Percentiles rank a stretch among this genome's conserved stretches.
phyloP scores from a whole-genome alignment of 2,888 invertebrate genomes.

The Beris chalybata region DNA sequence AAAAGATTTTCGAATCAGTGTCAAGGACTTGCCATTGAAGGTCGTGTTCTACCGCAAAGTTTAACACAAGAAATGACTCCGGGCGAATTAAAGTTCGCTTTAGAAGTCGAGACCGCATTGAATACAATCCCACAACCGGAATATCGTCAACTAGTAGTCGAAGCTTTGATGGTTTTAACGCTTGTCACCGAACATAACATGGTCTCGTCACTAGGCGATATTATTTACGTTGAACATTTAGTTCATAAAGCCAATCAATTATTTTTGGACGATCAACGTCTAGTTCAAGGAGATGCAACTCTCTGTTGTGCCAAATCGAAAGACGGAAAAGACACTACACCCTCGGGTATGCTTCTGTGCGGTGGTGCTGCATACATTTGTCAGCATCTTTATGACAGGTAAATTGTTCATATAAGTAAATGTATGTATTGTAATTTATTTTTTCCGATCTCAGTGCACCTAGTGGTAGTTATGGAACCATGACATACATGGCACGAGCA shows the following conservation, averaged over 20 bases:
- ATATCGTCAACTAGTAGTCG: slow-evolving; percentile 94
- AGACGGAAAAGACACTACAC: slow-evolving; percentile 63
- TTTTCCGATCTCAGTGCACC: slow-evolving; percentile 73
- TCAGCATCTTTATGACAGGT: slow-evolving; percentile 89
- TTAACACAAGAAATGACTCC: slow-evolving; percentile 99
- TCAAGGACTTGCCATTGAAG: slow-evolving; percentile 91
- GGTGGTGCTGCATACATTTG: slow-evolving; percentile 95
- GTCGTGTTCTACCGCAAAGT: slow-evolving; percentile 85
- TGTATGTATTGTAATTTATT: not conserved
- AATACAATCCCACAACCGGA: slow-evolving; percentile 98
- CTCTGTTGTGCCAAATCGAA: slow-evolving; percentile 86
- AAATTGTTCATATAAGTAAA: slow-evolving; percentile 13
- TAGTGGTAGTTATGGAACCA: slow-evolving; percentile 95
- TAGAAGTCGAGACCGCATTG: slow-evolving; percentile 94
- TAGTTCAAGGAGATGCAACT: slow-evolving; percentile 87
- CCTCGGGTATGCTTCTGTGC: slow-evolving; percentile 72
- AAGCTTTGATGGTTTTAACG: slow-evolving; percentile 95
- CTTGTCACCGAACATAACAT: slow-evolving; percentile 86
- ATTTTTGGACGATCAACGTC: slow-evolving; percentile 94
- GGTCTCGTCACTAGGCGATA: slow-evolving; percentile 72
- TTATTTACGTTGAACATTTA: slow-evolving; percentile 86
- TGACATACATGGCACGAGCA: slow-evolving; percentile 92
- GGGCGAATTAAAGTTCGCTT: slow-evolving; percentile 96
- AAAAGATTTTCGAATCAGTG: slow-evolving; percentile 63
- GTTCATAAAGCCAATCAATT: slow-evolving; percentile 93